These are phyloP conservation scores for Amphiura filiformis DNA, from an alignment of 35 echinoderm and acorn worm genomes.

Conservation along the genomic window DNA sequence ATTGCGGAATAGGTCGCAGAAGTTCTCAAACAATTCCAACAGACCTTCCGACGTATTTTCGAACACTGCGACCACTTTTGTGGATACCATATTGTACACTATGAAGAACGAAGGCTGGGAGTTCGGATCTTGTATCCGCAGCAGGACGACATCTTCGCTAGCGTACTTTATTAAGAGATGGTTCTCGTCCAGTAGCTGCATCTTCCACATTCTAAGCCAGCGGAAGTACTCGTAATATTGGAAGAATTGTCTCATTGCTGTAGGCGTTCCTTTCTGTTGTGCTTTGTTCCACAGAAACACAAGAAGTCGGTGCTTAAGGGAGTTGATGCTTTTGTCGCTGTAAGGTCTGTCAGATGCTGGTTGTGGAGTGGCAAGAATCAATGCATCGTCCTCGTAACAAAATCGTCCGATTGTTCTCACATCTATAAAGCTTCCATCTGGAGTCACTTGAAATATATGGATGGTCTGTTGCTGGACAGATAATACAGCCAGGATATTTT, in stretches of 20 bases:
- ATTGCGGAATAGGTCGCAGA: conserved; percentile 96
- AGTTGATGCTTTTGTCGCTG: conserved; percentile 84
- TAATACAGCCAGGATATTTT: conserved; percentile 90
- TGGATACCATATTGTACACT: conserved; percentile 97
- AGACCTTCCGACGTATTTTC: conserved; percentile 95
- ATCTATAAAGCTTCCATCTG: conserved; percentile 95
- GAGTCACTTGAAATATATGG: conserved; percentile 95
- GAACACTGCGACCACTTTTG: conserved; percentile 91
- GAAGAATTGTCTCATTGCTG: conserved; percentile 83
- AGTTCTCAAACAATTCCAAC: conserved; percentile 95
- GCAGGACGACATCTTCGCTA: conserved; percentile 91
- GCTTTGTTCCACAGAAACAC: conserved; percentile 75
- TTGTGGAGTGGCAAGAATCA: conserved; percentile 37
- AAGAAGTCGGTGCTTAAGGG: conserved; percentile 89
- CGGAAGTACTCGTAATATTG: conserved; percentile 92
- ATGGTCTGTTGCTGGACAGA: conserved; percentile 98
- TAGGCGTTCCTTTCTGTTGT: conserved; percentile 63
- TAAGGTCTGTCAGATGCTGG: conserved; percentile 43
- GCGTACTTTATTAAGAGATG: conserved; percentile 95
- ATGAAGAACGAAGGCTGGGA: conserved; percentile 98
- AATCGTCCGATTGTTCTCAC: conserved; percentile 92
- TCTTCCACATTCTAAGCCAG: conserved; percentile 98
- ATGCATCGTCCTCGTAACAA: conserved; percentile 92
- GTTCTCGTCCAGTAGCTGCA: conserved; percentile 85
- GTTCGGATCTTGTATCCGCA: conserved; percentile 87